Percentiles rank a stretch among this genome's conserved stretches.
These are phyloP conservation scores for Beris chalybata DNA, from an alignment of 2,888 invertebrate species.

Conservation along the genomic window DNA sequence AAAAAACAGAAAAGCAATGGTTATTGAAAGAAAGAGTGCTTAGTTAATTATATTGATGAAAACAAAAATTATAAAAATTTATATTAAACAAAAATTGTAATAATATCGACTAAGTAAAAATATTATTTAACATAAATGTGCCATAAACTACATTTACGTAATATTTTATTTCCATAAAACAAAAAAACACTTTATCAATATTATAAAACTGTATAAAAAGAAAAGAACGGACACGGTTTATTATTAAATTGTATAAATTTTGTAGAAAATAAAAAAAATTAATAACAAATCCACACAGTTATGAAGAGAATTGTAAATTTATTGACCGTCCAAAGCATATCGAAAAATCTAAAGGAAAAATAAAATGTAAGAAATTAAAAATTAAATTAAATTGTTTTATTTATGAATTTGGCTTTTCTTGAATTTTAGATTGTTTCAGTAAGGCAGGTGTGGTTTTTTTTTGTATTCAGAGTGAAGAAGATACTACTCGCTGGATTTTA, in stretches of 20 bases:
- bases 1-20: too few relatives aligned
- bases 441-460: too few relatives aligned
- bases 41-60: constrained; percentile 2
- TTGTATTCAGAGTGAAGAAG: too few relatives aligned
- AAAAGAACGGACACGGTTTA: not conserved
- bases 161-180: not conserved
- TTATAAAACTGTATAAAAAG: not conserved
- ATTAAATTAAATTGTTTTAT: too few relatives aligned
- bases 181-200: not conserved
- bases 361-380: not conserved
- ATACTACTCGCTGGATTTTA: too few relatives aligned
- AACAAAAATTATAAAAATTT: not conserved
- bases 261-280: constrained; percentile 14
- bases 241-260: not conserved
- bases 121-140: not conserved
- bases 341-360: constrained; percentile 19
- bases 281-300: not conserved
- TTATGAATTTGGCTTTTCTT: too few relatives aligned
- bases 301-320: constrained; percentile 23
- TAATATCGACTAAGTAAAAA: not conserved
- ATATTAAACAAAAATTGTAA: constrained; percentile 3
- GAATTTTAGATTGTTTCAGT: too few relatives aligned
- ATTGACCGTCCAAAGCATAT: constrained; percentile 34
- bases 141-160: constrained; percentile 4
- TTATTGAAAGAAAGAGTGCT: not conserved